Evolutionary conservation across 1,140 invertebrate genomes (phyloP), one percentile per base, ranked within the genome.

Genomic region (Diabrotica undecimpunctata): DNA sequence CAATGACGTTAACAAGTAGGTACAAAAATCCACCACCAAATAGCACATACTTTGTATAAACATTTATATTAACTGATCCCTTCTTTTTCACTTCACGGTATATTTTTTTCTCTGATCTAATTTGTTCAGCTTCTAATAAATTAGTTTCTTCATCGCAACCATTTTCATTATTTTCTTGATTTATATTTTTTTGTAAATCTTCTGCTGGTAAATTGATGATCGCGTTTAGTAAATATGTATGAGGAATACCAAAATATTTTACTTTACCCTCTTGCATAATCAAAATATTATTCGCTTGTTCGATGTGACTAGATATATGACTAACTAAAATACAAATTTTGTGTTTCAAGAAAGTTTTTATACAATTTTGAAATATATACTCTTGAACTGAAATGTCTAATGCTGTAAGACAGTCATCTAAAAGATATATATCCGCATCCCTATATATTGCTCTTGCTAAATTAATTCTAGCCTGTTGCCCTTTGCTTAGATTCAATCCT

Each of bases 401-500:
- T 0, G 92, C 92, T 55, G 90, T 90, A 10, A 94, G 79, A 11
- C 91, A 91, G 83, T 95, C 92, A 77, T 95, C 92, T 36, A 95
- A 75, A 5, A 95, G 76, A 77, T 94, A 95, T 38, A 94, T 85
- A 70, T 91, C 88, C 5, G 87, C 86, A 77, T 89, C 84, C 58
- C 85, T 84, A 78, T 95, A 95, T 2, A 94, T 82, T n/a, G 92
- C 87, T 55, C 92, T 85, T 0, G 93, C 93, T 37, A 95, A 79
- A 73, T 92, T 94, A 4, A 97, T 90, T 71, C 94, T 85, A 11
- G 92, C 94, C 70, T 92, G 89, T 79, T 97, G 95, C 54, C 96
- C 95, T 65, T 95, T 95, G 77, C 91, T 95, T 9, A 93, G 81
- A 70, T 85, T 88, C 11, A 94, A 87, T 50, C 95, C 95, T 65